Conservation (phyloP, 2,888 invertebrate species). For the Eupithecia inturbata region DNA sequence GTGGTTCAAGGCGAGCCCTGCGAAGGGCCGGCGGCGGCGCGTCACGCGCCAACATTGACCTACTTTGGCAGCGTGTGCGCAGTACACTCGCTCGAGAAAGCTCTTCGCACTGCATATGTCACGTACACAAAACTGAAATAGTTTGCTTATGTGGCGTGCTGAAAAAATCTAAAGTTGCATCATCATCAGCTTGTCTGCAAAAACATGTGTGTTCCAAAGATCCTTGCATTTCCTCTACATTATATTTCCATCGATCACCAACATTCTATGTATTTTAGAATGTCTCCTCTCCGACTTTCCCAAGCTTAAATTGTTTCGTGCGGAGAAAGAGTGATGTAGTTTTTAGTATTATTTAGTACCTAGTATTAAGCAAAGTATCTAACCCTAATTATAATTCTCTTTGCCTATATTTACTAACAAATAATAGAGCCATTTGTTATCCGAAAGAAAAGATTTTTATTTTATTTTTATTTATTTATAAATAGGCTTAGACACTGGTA, state of each 20-base stretch:
- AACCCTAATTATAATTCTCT: neutral
- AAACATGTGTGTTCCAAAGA: neutral
- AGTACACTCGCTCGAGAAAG: constrained; percentile 74
- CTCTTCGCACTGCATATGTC: constrained; percentile 61
- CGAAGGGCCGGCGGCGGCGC: constrained; percentile 79
- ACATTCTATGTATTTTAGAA: neutral
- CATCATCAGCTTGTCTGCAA: neutral
- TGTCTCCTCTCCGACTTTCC: neutral
- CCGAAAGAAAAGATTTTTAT: no score
- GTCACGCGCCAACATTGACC: constrained; percentile 83
- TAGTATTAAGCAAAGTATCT: neutral
- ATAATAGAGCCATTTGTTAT: no score
- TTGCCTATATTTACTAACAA: no score
- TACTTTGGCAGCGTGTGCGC: constrained; percentile 76
- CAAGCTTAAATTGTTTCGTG: neutral
- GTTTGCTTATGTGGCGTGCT: neutral
- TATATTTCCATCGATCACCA: neutral
- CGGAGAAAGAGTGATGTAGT: neutral
- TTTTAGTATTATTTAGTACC: neutral
- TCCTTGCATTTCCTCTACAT: neutral
- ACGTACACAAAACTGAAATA: constrained; percentile 56
- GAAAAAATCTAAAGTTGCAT: neutral
- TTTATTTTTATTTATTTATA: neutral
- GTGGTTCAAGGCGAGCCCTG: constrained; percentile 82
- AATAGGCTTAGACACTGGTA: neutral